Conservation (phyloP, 1,140 invertebrate species). For the Scaptomyza hsui region DNA sequence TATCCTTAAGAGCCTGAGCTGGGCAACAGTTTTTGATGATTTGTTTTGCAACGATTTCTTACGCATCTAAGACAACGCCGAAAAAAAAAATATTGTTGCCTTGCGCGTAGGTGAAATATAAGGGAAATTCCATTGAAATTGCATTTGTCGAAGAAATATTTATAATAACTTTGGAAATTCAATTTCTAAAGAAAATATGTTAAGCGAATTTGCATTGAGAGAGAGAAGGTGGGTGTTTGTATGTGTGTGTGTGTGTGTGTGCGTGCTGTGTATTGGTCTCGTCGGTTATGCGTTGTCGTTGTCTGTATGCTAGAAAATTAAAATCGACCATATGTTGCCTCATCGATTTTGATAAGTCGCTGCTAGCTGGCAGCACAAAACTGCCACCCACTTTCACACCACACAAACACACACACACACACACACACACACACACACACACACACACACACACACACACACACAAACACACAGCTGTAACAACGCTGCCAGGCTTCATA, state of each 20-base stretch:
- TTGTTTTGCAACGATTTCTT: conserved; percentile 24
- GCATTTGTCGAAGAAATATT: conserved; percentile 77
- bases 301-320: conserved; percentile 73
- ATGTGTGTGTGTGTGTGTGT: background rate
- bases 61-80: conserved; percentile 1
- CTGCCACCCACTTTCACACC: conserved; percentile 12
- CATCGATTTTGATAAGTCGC: conserved; percentile 80
- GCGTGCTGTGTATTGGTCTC: conserved; percentile 22
- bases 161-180: conserved; percentile 80
- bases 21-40: conserved; percentile 39
- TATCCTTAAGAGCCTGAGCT: conserved; percentile 11
- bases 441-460: too few relatives aligned
- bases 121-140: conserved; percentile 71
- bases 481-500: conserved; percentile 63
- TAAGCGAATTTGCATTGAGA: conserved; percentile 67
- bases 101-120: conserved; percentile 35
- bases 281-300: conserved; percentile 28
- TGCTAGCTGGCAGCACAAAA: conserved; percentile 8
- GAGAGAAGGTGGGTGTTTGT: conserved; percentile 5
- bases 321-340: conserved; percentile 79
- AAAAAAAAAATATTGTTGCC: background rate
- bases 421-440: background rate
- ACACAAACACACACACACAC: too few relatives aligned
- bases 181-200: conserved; percentile 81
- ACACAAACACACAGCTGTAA: background rate